Evolutionary conservation across 2,797 vertebrate genomes (phyloP), one percentile per base, ranked within the genome.

Genomic region (Rhabdophis nuchalis): DNA sequence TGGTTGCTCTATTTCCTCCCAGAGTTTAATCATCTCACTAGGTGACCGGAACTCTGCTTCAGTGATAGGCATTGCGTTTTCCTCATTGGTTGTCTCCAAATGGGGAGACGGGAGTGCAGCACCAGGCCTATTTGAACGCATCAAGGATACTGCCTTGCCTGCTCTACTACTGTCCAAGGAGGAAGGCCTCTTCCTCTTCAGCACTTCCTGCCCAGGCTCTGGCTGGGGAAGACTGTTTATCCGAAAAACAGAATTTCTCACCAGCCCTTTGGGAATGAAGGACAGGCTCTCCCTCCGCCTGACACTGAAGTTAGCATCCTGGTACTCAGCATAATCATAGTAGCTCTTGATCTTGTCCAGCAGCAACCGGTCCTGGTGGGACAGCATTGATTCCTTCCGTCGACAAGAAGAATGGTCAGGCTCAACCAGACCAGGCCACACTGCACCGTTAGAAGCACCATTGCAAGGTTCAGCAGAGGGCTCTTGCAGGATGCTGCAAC

Each of bases 241-340:
- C 93, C 98, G 98, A 94, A 94, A 98, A 89, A 99, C 98, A 0
- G 98, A 98, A 93, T 98, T 98, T 18, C 98, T 98, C 53, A 99
- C 99, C 87, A 99, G 95, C 36, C 99, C 99, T 5, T 98, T 97
- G 72, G 99, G 99, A 90, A 99, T 99, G 85, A 99, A 99, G 52
- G 98, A 99, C 46, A 99, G 98, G 94, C 99, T 99, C 96, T 99
- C 99, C 1, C 99, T 97, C 93, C 99, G 98, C 93, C 98, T 98
- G 93, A 99, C 96, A n/a, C 98, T 98, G 10, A 99, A 99, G 95
- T 96, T 92, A 0, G 97, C 98, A 0, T 99, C 99, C 0, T 98
- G 98, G 93, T 99, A 54, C 94, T 99, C 99, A 0, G 99, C 99
- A 0, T 98, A 96, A 92, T 99, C 98, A 0, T 99, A 99, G 96